Base-by-base conservation (phyloP, 2,797 vertebrate genomes). In the Gila robusta region DNA sequence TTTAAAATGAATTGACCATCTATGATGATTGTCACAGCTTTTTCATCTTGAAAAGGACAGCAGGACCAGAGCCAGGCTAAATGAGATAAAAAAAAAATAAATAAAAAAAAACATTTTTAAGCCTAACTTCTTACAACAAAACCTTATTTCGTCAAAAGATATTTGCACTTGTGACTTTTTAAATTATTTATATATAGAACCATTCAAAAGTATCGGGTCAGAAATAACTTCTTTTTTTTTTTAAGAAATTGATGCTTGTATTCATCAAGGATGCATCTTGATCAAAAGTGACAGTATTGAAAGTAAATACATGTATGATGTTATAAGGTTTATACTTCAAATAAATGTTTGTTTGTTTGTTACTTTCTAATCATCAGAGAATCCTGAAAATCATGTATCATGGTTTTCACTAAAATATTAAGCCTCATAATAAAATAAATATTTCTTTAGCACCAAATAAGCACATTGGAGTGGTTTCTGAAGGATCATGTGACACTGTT, bases 1-100 rank as follows among this genome's bases (percentile, higher is more conserved):
- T 82, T 87, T 76, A 66, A 35, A 71, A 69, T 19, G 10, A 78
- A 14, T 77, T 56, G 28, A 32, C 59, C 37, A 84, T 72, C 32
- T 71, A 8, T 47, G 59, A 71, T 47, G n/a, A 81, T 41, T 62
- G 62, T 79, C 83, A 64, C 39, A 59, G 71, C 85, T 49, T 77
- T 82, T 56, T 70, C n/a, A 69, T 41, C 59, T 66, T 59, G 47
- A 70, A 78, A 69, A 74, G 71, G 6, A 28, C 23, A 70, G 6
- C 26, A 62, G 5, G 47, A 62, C 59, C 72, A 52, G n/a, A 44
- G 32, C 14, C 12, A 70, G 9, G 26, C 11, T 62, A 62, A 83
- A 74, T 6, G 10, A 44, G 52, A 19, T 56, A 2, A 32, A 32
- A 32, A 32, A 32, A 2, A 32, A 32, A 32, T 32, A 32, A 32